Percentiles rank a stretch among this genome's conserved stretches.
Conservation (phyloP, 2,113 vertebrate genomes). For the Ceuthmochares aereus region DNA sequence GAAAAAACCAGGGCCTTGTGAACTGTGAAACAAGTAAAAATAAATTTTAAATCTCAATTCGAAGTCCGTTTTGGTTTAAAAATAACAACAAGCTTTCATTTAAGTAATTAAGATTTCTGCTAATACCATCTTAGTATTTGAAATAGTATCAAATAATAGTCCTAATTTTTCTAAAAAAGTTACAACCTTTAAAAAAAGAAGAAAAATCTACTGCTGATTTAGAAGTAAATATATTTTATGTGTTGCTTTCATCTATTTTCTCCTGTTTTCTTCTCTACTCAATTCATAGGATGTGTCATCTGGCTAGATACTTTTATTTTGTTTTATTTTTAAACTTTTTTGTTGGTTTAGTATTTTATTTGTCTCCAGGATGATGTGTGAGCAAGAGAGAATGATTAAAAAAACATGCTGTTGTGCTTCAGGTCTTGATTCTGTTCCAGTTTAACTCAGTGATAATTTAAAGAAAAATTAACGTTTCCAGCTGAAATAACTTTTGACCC, state of each 20-base stretch:
- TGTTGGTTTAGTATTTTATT: background rate
- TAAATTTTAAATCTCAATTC: background rate
- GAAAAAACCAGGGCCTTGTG: background rate
- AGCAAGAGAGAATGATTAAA: background rate
- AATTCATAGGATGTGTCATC: background rate
- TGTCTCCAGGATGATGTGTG: background rate
- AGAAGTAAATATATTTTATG: background rate
- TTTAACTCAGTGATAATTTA: constrained; percentile 10
- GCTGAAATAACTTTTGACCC: constrained; percentile 30
- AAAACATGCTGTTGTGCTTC: background rate
- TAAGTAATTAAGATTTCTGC: background rate
- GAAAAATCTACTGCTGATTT: background rate
- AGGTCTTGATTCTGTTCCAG: constrained; percentile 32
- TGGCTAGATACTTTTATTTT: background rate
- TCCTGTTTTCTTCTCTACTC: background rate
- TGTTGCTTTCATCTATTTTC: background rate
- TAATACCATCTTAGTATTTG: background rate
- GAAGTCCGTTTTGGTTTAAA: background rate
- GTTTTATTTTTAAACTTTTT: background rate
- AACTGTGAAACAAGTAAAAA: background rate
- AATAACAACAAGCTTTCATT: background rate
- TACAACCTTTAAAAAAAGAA: background rate
- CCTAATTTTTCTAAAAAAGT: background rate
- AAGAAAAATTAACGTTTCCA: constrained; percentile 13
- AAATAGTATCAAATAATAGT: background rate